phyloP scores from a whole-genome alignment of 2,113 vertebrate species.

The Callorhinus ursinus region DNA sequence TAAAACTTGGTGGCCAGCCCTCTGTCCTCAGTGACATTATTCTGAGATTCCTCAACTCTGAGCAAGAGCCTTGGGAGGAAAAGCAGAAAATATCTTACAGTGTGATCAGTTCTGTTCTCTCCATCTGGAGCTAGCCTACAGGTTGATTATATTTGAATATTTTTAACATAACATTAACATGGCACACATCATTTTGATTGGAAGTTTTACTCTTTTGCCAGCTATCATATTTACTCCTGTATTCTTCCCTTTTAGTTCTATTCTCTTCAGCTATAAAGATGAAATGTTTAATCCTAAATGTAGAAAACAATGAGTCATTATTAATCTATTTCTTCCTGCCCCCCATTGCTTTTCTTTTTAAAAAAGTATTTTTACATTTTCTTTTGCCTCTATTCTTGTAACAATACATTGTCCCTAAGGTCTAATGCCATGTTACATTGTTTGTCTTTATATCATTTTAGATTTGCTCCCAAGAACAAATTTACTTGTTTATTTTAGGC shows the following conservation, averaged over 20 bases:
- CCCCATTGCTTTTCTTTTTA: neutral
- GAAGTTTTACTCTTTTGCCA: constrained; percentile 23
- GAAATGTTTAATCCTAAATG: neutral
- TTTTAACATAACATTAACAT: constrained; percentile 60
- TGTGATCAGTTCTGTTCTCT: neutral
- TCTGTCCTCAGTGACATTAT: neutral
- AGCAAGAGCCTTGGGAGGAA: neutral
- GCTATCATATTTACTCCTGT: constrained; percentile 23
- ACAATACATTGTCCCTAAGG: neutral
- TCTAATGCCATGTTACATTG: neutral
- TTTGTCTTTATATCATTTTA: neutral
- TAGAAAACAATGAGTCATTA: neutral
- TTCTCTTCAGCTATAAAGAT: neutral
- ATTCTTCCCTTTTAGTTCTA: neutral
- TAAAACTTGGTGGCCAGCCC: neutral
- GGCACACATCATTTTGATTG: constrained; percentile 44
- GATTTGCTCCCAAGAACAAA: neutral
- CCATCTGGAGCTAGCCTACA: constrained; percentile 58
- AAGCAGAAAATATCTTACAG: neutral
- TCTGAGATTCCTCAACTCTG: neutral
- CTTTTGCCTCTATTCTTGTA: neutral
- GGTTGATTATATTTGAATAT: constrained; percentile 59
- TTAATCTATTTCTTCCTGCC: neutral
- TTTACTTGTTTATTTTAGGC: neutral
- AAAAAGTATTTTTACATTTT: neutral